These are phyloP conservation scores for Nebria brevicollis DNA, from an alignment of 2,888 invertebrate species.

Conservation along the genomic window DNA sequence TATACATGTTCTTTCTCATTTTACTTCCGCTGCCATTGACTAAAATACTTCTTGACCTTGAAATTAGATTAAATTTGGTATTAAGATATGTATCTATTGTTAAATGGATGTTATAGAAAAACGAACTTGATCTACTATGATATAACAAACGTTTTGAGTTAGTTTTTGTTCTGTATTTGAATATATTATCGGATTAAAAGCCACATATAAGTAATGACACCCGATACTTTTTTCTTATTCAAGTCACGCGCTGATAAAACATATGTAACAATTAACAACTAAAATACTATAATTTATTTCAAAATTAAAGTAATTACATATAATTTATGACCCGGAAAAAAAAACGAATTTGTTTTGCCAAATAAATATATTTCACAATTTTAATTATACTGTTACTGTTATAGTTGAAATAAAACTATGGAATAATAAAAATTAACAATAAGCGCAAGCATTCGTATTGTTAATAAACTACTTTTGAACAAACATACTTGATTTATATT, in stretches of 20 bases:
- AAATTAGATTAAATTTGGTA: constrained; percentile 30
- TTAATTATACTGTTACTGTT: no score
- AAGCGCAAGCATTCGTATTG: no score
- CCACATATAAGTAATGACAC: constrained; percentile 9
- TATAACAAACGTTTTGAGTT: constrained; percentile 7
- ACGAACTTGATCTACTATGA: constrained; percentile 23
- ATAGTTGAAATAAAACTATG: no score
- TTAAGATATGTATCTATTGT: constrained; percentile 40
- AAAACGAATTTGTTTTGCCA: no score
- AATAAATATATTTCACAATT: no score
- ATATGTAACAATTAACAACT: constrained; percentile 23
- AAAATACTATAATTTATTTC: constrained; percentile 33
- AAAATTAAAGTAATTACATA: constrained; percentile 22
- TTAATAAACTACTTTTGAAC: no score
- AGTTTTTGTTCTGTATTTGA: not conserved
- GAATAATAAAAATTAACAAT: no score
- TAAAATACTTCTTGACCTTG: constrained; percentile 30
- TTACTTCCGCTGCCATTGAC: not conserved
- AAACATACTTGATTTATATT: no score
- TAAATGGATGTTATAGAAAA: constrained; percentile 23
- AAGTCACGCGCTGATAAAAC: constrained; percentile 25
- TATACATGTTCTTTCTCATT: not conserved
- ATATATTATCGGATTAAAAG: not conserved
- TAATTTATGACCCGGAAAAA: not conserved
- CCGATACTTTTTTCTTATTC: constrained; percentile 7